These are phyloP conservation scores for Apis dorsata DNA, from an alignment of 1,140 invertebrate genomes.

Conservation along the genomic window DNA sequence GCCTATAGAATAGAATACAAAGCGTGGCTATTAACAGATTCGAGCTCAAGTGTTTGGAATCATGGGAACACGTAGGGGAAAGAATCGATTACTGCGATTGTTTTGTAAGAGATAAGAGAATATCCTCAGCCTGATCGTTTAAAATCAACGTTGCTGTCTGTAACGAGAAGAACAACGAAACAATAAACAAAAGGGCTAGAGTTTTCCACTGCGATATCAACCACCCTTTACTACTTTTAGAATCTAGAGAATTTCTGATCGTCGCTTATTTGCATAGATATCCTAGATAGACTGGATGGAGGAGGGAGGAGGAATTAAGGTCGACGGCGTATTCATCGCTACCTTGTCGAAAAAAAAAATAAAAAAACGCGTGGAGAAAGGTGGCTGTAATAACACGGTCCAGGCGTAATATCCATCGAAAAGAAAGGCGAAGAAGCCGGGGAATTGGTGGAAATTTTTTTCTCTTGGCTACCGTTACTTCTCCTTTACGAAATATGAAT, in stretches of 20 bases:
- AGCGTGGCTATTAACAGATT: background rate
- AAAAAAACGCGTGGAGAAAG: no score
- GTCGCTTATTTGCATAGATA: conserved; percentile 32
- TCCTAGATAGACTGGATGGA: background rate
- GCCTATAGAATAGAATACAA: background rate
- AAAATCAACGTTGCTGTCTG: no score
- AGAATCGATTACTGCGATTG: no score
- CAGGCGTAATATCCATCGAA: no score
- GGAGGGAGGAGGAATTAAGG: conserved; percentile 18
- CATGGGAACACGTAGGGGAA: no score
- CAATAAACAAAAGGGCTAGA: no score
- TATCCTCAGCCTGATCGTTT: no score
- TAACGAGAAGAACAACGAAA: no score
- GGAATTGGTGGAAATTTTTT: background rate
- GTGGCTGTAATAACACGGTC: no score
- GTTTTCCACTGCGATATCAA: no score
- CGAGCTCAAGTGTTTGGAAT: no score
- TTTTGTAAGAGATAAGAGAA: no score
- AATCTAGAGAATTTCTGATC: background rate
- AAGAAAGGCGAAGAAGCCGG: background rate
- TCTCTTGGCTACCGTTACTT: background rate
- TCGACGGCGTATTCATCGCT: conserved; percentile 21
- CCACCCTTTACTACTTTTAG: background rate
- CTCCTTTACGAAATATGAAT: background rate
- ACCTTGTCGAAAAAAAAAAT: background rate